Base-by-base conservation (phyloP, 2,888 invertebrate genomes). In the Macrosoma leucophasiata region DNA sequence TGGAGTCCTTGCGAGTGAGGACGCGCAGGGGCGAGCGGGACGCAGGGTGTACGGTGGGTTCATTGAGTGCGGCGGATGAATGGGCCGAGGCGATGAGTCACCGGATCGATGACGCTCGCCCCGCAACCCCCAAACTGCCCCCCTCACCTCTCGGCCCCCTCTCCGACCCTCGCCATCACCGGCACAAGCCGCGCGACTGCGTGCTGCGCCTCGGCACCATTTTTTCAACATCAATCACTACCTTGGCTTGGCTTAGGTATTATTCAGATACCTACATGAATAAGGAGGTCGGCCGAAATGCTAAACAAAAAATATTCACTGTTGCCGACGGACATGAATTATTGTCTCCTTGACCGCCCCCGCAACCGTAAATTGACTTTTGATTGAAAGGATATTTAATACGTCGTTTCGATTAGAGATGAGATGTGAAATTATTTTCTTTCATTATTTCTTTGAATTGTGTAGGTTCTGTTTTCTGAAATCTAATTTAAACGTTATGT, bases 51-150 rank as follows among this genome's bases (percentile, higher is more conserved):
- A 58, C 66, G 64, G 64, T 60, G 59, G 32, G 62, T 81, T 79
- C 82, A 84, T 84, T 84, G 73, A 84, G 77, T 52, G 76, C 71
- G 73, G 73, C 69, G 72, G 73, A 81, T 84, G 82, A 84, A 84
- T 84, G 82, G 68, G 71, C 62, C 61, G 67, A 45, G 27, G 44
- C 67, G 68, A 64, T 82, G 82, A 82, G 62, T 84, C 82, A 82
- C 58, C 72, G 66, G 76, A 79, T 81, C 81, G 77, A 81, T 79
- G 61, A 58, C 50, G 56, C 42, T 46, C 48, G 44, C 41, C 50
- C 52, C 36, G 40, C 49, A 36, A 45, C 39, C 43, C 53, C 52
- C n/a, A n/a, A n/a, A n/a, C n/a, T n/a, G n/a, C n/a, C 48, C 50
- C 37, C 43, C 39, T 37, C 33, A 45, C 34, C 39, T 32, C 35